Conservation (phyloP, 2,888 invertebrate genomes). For the Drosophila leonis region DNA sequence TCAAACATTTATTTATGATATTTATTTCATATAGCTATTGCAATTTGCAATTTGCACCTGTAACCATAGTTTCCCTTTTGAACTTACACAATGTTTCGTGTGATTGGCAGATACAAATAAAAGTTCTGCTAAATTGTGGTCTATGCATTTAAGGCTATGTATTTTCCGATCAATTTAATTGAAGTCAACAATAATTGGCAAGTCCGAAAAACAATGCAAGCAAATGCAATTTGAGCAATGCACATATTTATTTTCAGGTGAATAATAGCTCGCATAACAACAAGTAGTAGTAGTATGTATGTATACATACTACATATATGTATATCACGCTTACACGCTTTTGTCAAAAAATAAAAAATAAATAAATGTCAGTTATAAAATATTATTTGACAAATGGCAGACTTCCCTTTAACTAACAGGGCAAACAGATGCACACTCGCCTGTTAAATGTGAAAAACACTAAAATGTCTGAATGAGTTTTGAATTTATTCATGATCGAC, state of each 20-base stretch:
- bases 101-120: conserved; percentile 10
- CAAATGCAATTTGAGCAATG: not conserved
- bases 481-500: conserved; percentile 28
- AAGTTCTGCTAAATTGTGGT: not conserved
- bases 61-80: not conserved
- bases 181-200: conserved; percentile 25
- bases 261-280: conserved; percentile 2
- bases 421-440: not conserved
- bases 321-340: not conserved
- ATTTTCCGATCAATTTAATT: conserved; percentile 3
- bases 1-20: not conserved
- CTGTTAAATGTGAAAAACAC: conserved; percentile 17
- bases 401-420: conserved; percentile 56
- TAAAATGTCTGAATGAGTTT: conserved; percentile 11
- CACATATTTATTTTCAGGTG: conserved; percentile 14
- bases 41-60: not conserved
- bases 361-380: conserved; percentile 26
- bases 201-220: not conserved
- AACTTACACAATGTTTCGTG: not conserved
- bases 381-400: conserved; percentile 64
- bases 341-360: conserved; percentile 5
- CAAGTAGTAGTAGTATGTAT: too few species aligned
- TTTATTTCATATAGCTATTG: not conserved
- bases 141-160: not conserved
- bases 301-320: too few species aligned